phyloP scores from a whole-genome alignment of 2,797 vertebrate genomes.

The Pangasius macronema region DNA sequence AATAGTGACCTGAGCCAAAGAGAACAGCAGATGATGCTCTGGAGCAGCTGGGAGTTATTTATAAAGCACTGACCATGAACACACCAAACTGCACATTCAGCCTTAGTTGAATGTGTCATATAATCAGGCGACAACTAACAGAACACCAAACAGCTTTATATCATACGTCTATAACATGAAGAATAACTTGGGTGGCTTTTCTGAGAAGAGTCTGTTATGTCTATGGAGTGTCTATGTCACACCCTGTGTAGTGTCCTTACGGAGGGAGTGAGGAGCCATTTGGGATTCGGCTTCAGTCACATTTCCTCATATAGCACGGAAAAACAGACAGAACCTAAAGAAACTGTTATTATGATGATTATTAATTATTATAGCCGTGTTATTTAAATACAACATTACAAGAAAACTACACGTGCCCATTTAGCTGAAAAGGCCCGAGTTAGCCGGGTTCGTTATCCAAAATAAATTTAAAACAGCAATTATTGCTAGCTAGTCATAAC shows the following conservation, averaged over 20 bases:
- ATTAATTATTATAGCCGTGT: no score
- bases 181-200: background rate
- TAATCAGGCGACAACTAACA: background rate
- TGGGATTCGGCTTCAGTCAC: background rate
- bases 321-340: background rate
- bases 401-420: background rate
- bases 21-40: slow-evolving; percentile 55
- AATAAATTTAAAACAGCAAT: background rate
- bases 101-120: background rate
- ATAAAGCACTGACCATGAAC: slow-evolving; percentile 56
- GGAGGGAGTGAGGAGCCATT: background rate
- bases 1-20: background rate
- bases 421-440: background rate
- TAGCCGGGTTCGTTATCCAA: background rate
- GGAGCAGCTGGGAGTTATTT: slow-evolving; percentile 73
- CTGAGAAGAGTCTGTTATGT: background rate
- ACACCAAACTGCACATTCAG: background rate
- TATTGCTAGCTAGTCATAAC: background rate
- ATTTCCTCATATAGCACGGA: background rate
- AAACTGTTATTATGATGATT: background rate
- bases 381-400: background rate
- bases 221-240: background rate
- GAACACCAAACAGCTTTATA: background rate
- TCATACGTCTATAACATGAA: background rate
- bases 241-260: slow-evolving; percentile 4